Evolutionary conservation across 2,797 vertebrate genomes (phyloP), one percentile per base, ranked within the genome.

Genomic region (Graptemys geographica): DNA sequence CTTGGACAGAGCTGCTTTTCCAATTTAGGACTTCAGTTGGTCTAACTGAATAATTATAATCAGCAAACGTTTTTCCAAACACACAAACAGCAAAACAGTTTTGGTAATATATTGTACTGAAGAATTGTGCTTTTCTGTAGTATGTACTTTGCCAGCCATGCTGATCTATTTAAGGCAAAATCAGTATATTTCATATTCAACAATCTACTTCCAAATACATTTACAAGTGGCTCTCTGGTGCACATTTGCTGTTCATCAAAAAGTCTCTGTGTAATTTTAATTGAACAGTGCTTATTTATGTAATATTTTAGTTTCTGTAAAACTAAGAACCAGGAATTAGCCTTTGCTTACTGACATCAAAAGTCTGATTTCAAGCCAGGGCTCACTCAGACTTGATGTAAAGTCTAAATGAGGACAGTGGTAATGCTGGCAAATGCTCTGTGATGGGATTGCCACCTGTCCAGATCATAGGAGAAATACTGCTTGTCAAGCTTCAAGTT

Each of bases 1-100:
- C 99, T 99, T 99, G 99, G 98, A 97, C 96, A 96, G 97, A 98
- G 98, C 98, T 98, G 98, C 98, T 98, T 98, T 98, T 98, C 98
- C 98, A 99, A 98, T 98, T 99, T 99, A 98, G 99, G 99, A 99
- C 98, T 99, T 99, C 98, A 96, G 94, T 97, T 97, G 97, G 97
- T 97, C 97, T 90, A 88, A 96, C 97, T 95, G 96, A 97, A 96
- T 95, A 96, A 94, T 96, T 96, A 97, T 97, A 95, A 93, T 97
- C 96, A 94, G 90, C 89, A 96, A 97, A 95, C 95, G 80, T 87
- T 94, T 62, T 83, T 4, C 56, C 62, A 88, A 92, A 65, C 89
- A 96, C 81, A 85, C 87, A 56, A 95, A 94, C 69, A 87, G 88
- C 78, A 86, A 92, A 90, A 65, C 65, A 81, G 92, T 76, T 94